A percentile compares a stretch with the other conserved stretches of the same genome.
phyloP scores from a whole-genome alignment of 2,888 invertebrate genomes.

The Andrena fulva region DNA sequence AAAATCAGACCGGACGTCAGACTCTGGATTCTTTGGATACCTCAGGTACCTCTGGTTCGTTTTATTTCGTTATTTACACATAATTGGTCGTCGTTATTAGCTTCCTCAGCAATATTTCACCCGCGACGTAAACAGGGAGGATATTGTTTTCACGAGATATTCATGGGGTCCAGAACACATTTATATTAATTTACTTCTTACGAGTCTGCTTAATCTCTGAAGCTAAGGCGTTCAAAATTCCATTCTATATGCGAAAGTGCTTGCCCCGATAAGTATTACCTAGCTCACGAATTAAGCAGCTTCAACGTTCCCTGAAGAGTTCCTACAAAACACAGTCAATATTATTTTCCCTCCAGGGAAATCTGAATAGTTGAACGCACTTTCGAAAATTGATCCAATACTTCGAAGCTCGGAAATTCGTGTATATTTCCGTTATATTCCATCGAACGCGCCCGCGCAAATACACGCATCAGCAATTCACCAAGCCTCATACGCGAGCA shows the following conservation, averaged over 20 bases:
- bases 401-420: no score
- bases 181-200: neutral
- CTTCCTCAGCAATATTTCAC: neutral
- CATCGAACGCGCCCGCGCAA: no score
- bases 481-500: no score
- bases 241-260: neutral
- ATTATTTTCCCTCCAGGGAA: no score
- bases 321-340: no score
- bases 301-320: no score
- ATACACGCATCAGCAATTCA: no score
- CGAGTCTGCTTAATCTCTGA: neutral
- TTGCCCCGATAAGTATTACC: neutral
- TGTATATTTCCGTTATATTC: no score
- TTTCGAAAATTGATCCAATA: no score
- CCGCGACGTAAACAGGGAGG: neutral
- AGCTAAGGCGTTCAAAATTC: neutral
- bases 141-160: neutral
- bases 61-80: neutral
- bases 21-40: neutral
- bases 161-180: neutral
- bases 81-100: constrained; percentile 11
- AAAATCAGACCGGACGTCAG: neutral
- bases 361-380: no score
- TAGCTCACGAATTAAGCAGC: no score
- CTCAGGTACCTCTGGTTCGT: neutral